phyloP scores from a whole-genome alignment of 2,113 vertebrate genomes.

The Hippopotamus amphibius region DNA sequence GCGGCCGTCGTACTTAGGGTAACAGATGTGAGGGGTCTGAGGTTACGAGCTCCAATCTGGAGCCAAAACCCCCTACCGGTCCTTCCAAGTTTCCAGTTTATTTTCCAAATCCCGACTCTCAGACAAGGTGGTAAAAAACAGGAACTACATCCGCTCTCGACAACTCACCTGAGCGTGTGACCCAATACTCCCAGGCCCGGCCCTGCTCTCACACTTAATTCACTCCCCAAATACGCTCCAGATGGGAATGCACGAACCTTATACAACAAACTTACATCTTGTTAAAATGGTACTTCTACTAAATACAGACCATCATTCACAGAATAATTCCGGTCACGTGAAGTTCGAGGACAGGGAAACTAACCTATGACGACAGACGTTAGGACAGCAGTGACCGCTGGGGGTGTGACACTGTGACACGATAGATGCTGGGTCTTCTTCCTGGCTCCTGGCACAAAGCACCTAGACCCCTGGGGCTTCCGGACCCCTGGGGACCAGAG shows the following conservation, averaged over 20 bases:
- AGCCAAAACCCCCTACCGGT: too few relatives aligned
- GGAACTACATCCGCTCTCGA: accelerated
- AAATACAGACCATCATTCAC: accelerated
- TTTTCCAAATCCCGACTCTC: not conserved
- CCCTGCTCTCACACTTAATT: accelerated
- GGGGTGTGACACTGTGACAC: accelerated
- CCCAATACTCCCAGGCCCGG: accelerated
- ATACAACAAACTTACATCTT: accelerated
- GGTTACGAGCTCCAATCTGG: accelerated
- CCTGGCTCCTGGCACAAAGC: not conserved
- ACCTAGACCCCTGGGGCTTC: not conserved
- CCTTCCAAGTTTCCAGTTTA: not conserved
- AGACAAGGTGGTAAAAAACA: accelerated
- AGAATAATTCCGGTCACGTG: accelerated
- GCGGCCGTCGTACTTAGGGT: not conserved
- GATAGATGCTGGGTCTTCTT: accelerated
- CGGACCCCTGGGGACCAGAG: accelerated
- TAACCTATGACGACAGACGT: accelerated
- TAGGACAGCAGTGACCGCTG: accelerated
- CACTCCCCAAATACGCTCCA: accelerated
- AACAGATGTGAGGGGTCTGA: accelerated
- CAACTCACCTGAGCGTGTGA: accelerated
- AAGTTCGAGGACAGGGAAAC: accelerated
- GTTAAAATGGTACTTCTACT: not conserved
- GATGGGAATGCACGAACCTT: accelerated